Base-by-base conservation (phyloP, 1,140 invertebrate genomes). In the Drosophila tropicalis region DNA sequence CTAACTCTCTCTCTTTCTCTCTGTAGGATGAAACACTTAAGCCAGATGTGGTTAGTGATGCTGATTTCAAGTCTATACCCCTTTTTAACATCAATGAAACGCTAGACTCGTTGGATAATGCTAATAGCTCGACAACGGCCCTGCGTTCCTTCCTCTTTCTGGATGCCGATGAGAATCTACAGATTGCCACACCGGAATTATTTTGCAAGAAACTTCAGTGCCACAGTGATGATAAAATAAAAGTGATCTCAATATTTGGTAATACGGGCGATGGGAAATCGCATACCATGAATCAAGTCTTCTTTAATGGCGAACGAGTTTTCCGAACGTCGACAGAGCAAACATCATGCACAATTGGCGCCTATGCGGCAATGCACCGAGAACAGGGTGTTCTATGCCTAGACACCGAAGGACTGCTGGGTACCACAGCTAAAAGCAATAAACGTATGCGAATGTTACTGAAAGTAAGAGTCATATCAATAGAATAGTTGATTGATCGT, bases 191-290 rank as follows among this genome's bases (percentile, higher is more conserved):
- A 60, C 90, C 85, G 0, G 93, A 95, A 64, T 80, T 94, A 34
- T 95, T 95, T 77, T 79, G 93, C 10, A 87, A 92, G 15, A 92
- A 92, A 69, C 77, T 95, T 0, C 90, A 92, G 12, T 94, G 93
- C 67, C 70, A 70, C 5, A 89, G 92, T 15, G 82, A 93, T 17
- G 86, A 92, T 0, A 94, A 94, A 85, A 94, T 97, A 1, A 97
- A 97, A 93, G 96, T 97, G 17, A 94, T 97, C 1, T 96, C 96
- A 2, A 97, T 98, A 84, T 97, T 97, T 93, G 97, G 97, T 1
- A 97, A 97, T 81, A 97, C 96, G 1, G 96, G 96, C 0, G 96
- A 97, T 93, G 96, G 96, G 1, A 97, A 97, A 92, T 97, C 96
- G 40, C 94, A 96, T 77, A 97, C 96, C 0, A 90, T 97, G 63